These are phyloP conservation scores for Centroberyx gerrardi DNA, from an alignment of 2,797 vertebrate species.

Conservation along the genomic window DNA sequence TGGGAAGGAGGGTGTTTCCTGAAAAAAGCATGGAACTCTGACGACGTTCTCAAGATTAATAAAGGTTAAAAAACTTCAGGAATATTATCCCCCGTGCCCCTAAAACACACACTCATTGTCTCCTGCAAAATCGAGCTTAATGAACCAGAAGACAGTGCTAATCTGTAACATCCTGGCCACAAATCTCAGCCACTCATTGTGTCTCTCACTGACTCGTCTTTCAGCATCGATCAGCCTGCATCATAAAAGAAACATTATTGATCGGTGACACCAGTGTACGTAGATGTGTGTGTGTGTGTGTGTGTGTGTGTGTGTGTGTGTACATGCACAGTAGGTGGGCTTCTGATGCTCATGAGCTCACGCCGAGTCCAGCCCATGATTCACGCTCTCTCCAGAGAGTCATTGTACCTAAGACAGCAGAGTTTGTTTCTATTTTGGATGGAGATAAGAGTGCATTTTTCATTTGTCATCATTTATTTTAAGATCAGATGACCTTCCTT, in stretches of 20 bases:
- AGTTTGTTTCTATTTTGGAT: too few species aligned
- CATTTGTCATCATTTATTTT: conserved; percentile 24
- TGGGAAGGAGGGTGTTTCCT: too few species aligned
- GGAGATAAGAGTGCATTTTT: conserved; percentile 8
- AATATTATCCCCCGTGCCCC: too few species aligned
- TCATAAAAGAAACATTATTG: conserved; percentile 73
- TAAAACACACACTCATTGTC: too few species aligned
- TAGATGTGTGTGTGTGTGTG: conserved; percentile 22
- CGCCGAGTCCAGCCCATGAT: background rate
- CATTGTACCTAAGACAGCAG: background rate
- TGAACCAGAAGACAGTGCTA: conserved; percentile 45
- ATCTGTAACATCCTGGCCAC: conserved; percentile 66
- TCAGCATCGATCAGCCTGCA: conserved; percentile 71
- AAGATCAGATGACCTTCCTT: conserved; percentile 23
- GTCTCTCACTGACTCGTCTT: conserved; percentile 58
- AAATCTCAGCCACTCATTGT: conserved; percentile 68
- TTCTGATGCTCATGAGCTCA: background rate
- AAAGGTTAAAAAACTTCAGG: too few species aligned
- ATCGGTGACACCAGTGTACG: conserved; percentile 57
- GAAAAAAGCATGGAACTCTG: too few species aligned
- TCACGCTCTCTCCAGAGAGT: background rate
- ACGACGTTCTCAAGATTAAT: too few species aligned
- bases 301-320: conserved; percentile 17
- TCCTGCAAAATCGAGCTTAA: conserved; percentile 37
- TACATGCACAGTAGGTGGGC: background rate